Base-by-base conservation (phyloP, 1,140 invertebrate genomes). In the Neodiprion virginianus region DNA sequence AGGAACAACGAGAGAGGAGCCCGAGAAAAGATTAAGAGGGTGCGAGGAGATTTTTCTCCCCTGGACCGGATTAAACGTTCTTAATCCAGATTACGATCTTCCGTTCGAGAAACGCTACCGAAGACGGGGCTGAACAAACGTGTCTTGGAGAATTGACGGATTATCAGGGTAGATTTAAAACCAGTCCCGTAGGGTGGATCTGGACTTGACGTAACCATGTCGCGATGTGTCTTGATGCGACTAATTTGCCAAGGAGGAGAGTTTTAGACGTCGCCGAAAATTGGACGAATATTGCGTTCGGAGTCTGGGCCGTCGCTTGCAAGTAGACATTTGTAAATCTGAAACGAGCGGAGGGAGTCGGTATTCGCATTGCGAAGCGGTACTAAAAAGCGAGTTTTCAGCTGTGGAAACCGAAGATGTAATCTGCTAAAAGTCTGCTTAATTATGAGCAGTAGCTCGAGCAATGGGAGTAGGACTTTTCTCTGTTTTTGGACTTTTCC, bases 401-500 rank as follows among this genome's bases (percentile, higher is more conserved):
- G 49, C 40, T 11, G 74, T 53, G 69, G 69, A 71, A 79, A 82
- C 78, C 76, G 76, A 70, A 79, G 76, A 83, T 86, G 85, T 88
- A 88, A 88, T 88, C 86, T 84, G 83, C 86, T 87, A 87, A 88
- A 88, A 88, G 86, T 88, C 80, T 82, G 85, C 81, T 87, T 88
- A 88, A 88, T 88, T 88, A 87, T 87, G 85, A 87, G 82, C 84
- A 77, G 83, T 83, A 77, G 82, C 61, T 40, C 71, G 53, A 73
- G 76, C 70, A 68, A 69, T 48, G 69, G 70, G 72, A 72, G 49
- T 12, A 5, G 67, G 67, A 1, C 75, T 75, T 80, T 81, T 82
- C 84, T 86, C 84, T 88, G 86, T 88, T 88, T 88, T 88, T 84
- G 87, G 86, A 88, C 87, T 88, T 88, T 88, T 88, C 87, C 87